phyloP scores from a whole-genome alignment of 2,888 invertebrate genomes.

The Ashinkailepas kermadecensis region DNA sequence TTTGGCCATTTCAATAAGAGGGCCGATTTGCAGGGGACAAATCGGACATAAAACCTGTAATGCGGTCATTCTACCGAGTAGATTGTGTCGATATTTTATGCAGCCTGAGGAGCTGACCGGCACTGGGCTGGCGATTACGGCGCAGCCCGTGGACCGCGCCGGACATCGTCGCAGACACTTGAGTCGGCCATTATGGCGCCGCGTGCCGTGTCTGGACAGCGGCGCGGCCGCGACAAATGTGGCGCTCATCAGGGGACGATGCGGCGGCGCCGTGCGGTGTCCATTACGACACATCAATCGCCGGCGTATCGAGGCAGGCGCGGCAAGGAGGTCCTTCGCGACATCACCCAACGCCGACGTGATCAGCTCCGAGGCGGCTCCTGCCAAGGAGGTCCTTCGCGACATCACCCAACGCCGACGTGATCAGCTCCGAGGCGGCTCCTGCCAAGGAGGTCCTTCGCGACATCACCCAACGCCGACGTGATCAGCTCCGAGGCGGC shows the following conservation, averaged over 20 bases:
- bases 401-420: no score
- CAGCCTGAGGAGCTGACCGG: not conserved
- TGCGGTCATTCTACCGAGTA: constrained; percentile 17
- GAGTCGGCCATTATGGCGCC: not conserved
- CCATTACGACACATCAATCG: no score
- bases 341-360: no score
- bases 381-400: no score
- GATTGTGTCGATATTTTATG: constrained; percentile 23
- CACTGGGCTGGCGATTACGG: not conserved
- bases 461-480: no score
- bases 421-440: no score
- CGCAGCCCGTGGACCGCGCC: not conserved
- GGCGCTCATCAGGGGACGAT: not conserved
- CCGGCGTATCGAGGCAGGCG: no score
- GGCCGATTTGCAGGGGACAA: constrained; percentile 19
- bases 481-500: no score
- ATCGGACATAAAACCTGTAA: constrained; percentile 22
- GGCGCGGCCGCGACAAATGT: not conserved
- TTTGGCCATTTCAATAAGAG: constrained; percentile 23
- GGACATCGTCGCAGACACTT: not conserved
- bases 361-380: no score
- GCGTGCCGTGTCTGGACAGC: not conserved
- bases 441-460: no score
- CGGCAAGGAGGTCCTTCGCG: no score
- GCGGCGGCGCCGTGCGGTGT: no score